phyloP scores from a whole-genome alignment of 2,888 invertebrate species.

The Cancer borealis region DNA sequence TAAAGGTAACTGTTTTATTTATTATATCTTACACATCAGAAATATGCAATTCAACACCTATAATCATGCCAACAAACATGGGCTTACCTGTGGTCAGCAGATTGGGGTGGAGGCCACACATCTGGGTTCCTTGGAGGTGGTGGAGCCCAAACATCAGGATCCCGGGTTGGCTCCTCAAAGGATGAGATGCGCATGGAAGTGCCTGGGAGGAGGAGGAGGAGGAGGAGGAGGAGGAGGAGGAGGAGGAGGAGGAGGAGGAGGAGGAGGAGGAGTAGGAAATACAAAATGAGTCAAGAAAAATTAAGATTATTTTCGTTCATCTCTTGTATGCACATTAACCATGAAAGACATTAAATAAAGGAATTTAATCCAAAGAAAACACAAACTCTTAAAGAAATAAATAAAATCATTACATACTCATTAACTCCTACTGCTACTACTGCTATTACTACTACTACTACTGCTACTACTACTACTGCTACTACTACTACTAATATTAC shows the following conservation, averaged over 20 bases:
- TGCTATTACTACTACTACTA: background rate
- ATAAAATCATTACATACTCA: background rate
- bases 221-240: background rate
- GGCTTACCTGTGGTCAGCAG: constrained; percentile 83
- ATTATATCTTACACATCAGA: background rate
- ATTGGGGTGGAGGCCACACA: constrained; percentile 82
- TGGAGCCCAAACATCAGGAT: constrained; percentile 89
- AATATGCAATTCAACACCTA: background rate
- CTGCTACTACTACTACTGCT: background rate
- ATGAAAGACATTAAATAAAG: too few species aligned
- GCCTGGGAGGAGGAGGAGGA: constrained; percentile 60
- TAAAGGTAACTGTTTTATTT: background rate
- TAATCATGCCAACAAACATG: background rate
- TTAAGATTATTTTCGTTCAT: background rate
- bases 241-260: background rate
- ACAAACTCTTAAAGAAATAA: background rate
- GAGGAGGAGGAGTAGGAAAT: background rate
- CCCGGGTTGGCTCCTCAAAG: constrained; percentile 85
- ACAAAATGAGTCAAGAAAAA: background rate
- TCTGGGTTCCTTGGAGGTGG: constrained; percentile 84
- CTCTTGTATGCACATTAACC: background rate
- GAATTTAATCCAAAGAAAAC: background rate
- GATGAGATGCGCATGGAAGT: constrained; percentile 79
- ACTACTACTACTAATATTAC: background rate
- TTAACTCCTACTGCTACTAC: background rate